These are phyloP conservation scores for Cyrtorhinus lividipennis DNA, from an alignment of 1,140 invertebrate genomes.

Conservation along the genomic window DNA sequence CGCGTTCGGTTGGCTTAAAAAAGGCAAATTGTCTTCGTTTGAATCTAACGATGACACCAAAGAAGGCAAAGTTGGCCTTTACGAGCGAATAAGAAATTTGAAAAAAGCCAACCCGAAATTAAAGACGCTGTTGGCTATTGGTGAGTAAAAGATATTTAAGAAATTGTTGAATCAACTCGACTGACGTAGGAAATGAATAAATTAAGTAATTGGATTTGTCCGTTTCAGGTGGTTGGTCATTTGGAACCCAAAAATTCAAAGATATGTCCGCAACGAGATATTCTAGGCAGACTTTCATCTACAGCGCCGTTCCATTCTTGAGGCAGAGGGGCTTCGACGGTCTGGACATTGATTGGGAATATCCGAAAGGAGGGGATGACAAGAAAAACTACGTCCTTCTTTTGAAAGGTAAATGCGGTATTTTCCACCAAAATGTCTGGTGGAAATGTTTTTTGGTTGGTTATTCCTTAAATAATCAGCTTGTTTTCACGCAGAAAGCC, in stretches of 20 bases:
- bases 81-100: slow-evolving; percentile 65
- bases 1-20: slow-evolving; percentile 93
- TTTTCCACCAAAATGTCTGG: too few relatives aligned
- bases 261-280: slow-evolving; percentile 77
- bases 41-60: slow-evolving; percentile 87
- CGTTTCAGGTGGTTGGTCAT: slow-evolving; percentile 77
- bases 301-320: slow-evolving; percentile 80
- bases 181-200: too few relatives aligned
- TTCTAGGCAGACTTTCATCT: slow-evolving; percentile 82
- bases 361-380: slow-evolving; percentile 82
- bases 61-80: slow-evolving; percentile 76
- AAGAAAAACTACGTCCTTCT: slow-evolving; percentile 85
- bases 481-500: too few relatives aligned
- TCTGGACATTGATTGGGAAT: slow-evolving; percentile 93
- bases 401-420: slow-evolving; percentile 82
- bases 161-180: not conserved
- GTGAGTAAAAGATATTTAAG: slow-evolving; percentile 37
- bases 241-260: slow-evolving; percentile 90
- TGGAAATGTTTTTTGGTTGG: too few relatives aligned
- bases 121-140: slow-evolving; percentile 77
- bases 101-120: slow-evolving; percentile 81
- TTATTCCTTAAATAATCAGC: too few relatives aligned
- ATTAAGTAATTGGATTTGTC: too few relatives aligned
- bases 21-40: slow-evolving; percentile 79
- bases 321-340: slow-evolving; percentile 76